These are phyloP conservation scores for Scarus forsteni DNA, from an alignment of 2,797 vertebrate genomes.

Conservation along the genomic window DNA sequence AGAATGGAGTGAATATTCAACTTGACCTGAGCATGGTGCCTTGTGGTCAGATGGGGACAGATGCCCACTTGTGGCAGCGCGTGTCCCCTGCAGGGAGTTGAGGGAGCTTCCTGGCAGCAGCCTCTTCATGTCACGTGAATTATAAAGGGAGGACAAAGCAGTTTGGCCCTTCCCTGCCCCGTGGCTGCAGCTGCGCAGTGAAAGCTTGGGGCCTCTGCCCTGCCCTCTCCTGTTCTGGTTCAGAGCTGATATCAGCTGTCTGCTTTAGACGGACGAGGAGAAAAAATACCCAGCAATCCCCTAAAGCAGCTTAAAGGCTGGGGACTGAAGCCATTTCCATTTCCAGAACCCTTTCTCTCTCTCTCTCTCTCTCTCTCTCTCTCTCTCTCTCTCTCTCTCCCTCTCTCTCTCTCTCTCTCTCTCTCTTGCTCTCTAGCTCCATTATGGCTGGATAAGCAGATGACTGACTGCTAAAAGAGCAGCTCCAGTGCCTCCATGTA, in stretches of 20 bases:
- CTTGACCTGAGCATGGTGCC: constrained; percentile 13
- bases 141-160: constrained; percentile 75
- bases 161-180: constrained; percentile 61
- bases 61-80: constrained; percentile 13
- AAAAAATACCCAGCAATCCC: constrained; percentile 81
- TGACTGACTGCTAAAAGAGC: constrained; percentile 59
- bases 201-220: constrained; percentile 44
- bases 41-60: constrained; percentile 34
- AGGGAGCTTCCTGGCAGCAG: constrained; percentile 47
- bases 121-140: constrained; percentile 60
- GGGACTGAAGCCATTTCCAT: constrained; percentile 78
- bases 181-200: constrained; percentile 61
- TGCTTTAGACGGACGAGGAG: constrained; percentile 71
- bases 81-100: constrained; percentile 54
- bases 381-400: constrained; percentile 49
- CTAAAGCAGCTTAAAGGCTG: constrained; percentile 88
- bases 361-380: constrained; percentile 29
- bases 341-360: constrained; percentile 68
- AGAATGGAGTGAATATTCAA: constrained; percentile 42
- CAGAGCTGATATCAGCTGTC: constrained; percentile 74
- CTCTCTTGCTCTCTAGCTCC: constrained; percentile 22
- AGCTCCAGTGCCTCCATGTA: constrained; percentile 32
- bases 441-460: constrained; percentile 68
- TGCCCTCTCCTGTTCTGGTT: constrained; percentile 65
- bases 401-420: constrained; percentile 54